Evolutionary conservation across 2,888 invertebrate genomes (phyloP), one percentile per base, ranked within the genome.

Genomic region (Lasioglossum oenotherae): DNA sequence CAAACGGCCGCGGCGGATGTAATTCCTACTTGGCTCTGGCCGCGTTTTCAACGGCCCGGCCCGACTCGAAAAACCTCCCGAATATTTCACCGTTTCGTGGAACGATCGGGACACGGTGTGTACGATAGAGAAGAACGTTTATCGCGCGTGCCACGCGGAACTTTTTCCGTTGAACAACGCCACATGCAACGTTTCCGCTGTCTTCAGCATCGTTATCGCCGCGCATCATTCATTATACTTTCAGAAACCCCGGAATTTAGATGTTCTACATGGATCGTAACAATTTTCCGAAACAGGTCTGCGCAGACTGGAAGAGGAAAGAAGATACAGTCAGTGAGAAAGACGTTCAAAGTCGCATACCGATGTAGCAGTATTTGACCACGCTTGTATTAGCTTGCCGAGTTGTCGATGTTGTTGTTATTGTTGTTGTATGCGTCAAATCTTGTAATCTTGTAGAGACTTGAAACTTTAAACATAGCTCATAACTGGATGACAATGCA

Each of bases 51-150:
- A 49, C 69, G 83, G 60, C 27, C 53, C 53, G 53, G 3, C 53
- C 23, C 53, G 23, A 1, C 53, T 80, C 82, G 85, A 90, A 87
- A 87, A 67, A 8, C 67, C 84, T 78, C 74, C 75, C 69, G 89
- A 87, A 91, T 91, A 91, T 91, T 89, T 91, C 91, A 91, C 89
- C 87, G 89, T 91, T 87, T 74, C 85, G 82, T 80, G 85, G 80
- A 90, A 91, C 91, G 89, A 88, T 91, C 91, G 83, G 78, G 73
- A 78, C 64, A 82, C 67, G 60, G 16, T 60, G 35, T 67, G 67
- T 67, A 64, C 35, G 19, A 35, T 8, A 35, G 67, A 2, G 31
- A 14, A 71, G 75, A 84, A 80, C 86, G 85, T 91, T 91, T 88
- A 91, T 90, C 88, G 88, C 80, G 82, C 78, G 69, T 69, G 82